Evolutionary conservation across 2,888 invertebrate species (phyloP).

Genomic region (Amblyjoppa fuscipennis): DNA sequence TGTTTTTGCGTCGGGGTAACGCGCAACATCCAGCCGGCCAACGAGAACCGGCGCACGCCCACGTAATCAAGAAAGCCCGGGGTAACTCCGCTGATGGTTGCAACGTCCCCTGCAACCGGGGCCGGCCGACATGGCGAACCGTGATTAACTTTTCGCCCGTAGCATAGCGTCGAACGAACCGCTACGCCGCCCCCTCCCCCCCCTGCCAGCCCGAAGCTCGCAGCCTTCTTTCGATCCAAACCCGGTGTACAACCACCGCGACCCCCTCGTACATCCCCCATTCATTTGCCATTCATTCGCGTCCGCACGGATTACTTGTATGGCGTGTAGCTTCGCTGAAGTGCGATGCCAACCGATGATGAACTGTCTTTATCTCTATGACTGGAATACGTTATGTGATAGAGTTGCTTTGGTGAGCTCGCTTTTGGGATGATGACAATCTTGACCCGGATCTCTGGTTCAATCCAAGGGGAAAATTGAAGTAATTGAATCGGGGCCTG

Average conservation of each 20-base stretch:
- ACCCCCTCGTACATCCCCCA: slow-evolving; percentile 68
- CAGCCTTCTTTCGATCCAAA: slow-evolving; percentile 37
- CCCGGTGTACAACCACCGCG: slow-evolving; percentile 62
- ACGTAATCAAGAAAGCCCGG: slow-evolving; percentile 84
- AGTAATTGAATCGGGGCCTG: no score
- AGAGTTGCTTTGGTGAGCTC: neutral
- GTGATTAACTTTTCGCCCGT: slow-evolving; percentile 85
- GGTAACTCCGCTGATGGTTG: slow-evolving; percentile 66
- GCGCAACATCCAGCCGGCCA: slow-evolving; percentile 32
- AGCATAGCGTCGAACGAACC: slow-evolving; percentile 71
- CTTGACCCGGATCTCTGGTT: neutral
- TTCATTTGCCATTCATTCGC: slow-evolving; percentile 85
- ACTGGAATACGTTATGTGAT: no score
- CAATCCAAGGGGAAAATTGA: no score
- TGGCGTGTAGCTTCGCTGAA: slow-evolving; percentile 53
- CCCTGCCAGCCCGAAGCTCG: slow-evolving; percentile 41
- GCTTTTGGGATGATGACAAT: neutral
- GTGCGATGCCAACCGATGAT: slow-evolving; percentile 64
- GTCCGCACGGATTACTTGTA: slow-evolving; percentile 83
- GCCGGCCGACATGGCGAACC: slow-evolving; percentile 83
- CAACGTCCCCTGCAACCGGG: slow-evolving; percentile 67
- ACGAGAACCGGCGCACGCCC: slow-evolving; percentile 81
- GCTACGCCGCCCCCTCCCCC: slow-evolving; percentile 73
- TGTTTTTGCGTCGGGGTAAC: slow-evolving; percentile 1
- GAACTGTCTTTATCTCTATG: slow-evolving; percentile 40